Evolutionary conservation across 2,113 vertebrate species (phyloP).

Genomic region (Orycteropus afer): DNA sequence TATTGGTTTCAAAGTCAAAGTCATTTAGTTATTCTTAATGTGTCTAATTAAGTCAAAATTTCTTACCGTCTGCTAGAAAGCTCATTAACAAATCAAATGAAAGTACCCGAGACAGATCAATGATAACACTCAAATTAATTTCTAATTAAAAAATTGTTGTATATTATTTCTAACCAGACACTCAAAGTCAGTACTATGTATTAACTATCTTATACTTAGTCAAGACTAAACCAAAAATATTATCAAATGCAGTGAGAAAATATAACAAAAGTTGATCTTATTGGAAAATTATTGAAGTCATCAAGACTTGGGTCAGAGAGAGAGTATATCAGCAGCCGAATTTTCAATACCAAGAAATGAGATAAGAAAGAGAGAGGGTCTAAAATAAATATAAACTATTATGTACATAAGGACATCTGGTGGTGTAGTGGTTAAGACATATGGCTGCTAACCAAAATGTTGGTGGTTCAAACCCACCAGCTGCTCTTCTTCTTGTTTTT

Average conservation of each 20-base stretch:
- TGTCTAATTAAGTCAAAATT: constrained; percentile 71
- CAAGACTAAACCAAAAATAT: constrained; percentile 18
- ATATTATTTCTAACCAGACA: constrained; percentile 38
- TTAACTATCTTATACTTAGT: constrained; percentile 30
- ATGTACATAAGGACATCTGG: too few relatives aligned
- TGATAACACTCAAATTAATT: constrained; percentile 57
- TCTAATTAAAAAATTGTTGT: constrained; percentile 54
- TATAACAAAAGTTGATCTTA: background rate
- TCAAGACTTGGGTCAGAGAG: background rate
- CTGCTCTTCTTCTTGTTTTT: too few relatives aligned
- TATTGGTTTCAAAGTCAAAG: constrained; percentile 65
- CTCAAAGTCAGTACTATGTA: background rate
- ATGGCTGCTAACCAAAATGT: too few relatives aligned
- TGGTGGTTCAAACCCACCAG: too few relatives aligned
- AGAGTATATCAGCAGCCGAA: background rate
- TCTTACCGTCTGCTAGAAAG: constrained; percentile 73
- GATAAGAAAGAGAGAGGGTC: background rate
- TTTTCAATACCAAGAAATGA: background rate
- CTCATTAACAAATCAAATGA: constrained; percentile 76
- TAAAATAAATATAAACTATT: background rate
- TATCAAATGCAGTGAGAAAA: constrained; percentile 3
- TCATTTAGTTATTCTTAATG: constrained; percentile 71
- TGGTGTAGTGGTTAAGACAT: too few relatives aligned
- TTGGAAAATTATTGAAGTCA: constrained; percentile 3
- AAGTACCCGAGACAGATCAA: constrained; percentile 48